Base-by-base conservation (phyloP, 2,113 vertebrate species). In the Campylomormyrus tamandua region DNA sequence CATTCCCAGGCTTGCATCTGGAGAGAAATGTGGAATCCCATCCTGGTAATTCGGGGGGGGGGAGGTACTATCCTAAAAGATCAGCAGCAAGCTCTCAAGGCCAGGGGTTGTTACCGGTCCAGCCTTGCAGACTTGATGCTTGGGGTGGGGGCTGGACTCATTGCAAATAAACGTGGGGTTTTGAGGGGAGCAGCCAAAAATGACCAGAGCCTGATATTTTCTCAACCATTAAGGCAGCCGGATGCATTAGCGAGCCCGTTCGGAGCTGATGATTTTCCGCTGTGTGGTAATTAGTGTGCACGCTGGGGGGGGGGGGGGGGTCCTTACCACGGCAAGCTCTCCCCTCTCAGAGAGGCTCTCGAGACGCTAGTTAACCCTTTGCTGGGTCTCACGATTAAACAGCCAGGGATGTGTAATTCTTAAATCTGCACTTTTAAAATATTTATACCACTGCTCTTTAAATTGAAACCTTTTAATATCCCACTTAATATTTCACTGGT, bases 211-310 rank as follows among this genome's bases (percentile, higher is more conserved):
- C 50, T 35, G 35, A 80, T 50, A 35, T 89, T 89, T 83, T 39
- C 77, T 58, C 21, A 42, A 31, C n/a, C 62, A 66, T 66, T 66
- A 89, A 46, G 80, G 89, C 52, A 89, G 83, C 77, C 31, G 24
- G 50, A 85, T 58, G 50, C 35, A 49, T 85, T 85, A 85, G 48
- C 21, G 4, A 21, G 13, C 4, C 17, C 27, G 70, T 89, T 42
- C 1, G 31, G 27, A 45, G 49, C 27, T 10, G n/a, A 49, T 35
- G 27, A 52, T 87, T 56, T 53, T 87, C 50, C 49, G n/a, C 50
- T 53, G 45, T 48, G 70, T 46, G 21, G 87, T 58, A 49, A 48
- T 56, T 49, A 45, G 42, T 45, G 58, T 52, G 24, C 1, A 0
- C 21, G 8, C 0, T 48, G 3, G 85, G 11, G 48, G 7, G 56